phyloP scores from a whole-genome alignment of 2,797 vertebrate genomes.

The Anguilla pacifica region DNA sequence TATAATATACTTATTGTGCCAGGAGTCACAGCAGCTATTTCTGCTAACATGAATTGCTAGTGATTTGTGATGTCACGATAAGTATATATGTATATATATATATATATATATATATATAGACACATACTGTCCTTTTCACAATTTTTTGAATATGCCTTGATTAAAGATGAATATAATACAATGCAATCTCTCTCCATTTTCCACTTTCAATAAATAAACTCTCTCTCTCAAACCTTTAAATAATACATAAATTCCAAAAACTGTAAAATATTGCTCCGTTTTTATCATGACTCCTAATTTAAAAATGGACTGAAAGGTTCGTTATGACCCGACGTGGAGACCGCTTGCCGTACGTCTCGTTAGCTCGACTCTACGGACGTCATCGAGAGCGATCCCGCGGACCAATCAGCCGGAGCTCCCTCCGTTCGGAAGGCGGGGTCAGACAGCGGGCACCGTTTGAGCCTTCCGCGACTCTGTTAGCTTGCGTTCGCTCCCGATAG shows the following conservation, averaged over 20 bases:
- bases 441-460: not conserved
- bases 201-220: not conserved
- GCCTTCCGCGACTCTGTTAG: not conserved
- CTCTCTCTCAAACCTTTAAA: not conserved
- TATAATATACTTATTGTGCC: constrained; percentile 13
- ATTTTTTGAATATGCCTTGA: too few relatives aligned
- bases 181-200: too few relatives aligned
- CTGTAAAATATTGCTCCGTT: not conserved
- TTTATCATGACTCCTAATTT: not conserved
- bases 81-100: too few relatives aligned
- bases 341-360: not conserved
- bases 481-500: not conserved
- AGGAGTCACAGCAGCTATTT: constrained; percentile 11
- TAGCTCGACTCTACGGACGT: not conserved
- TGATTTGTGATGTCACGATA: too few relatives aligned
- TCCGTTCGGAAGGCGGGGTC: not conserved
- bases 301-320: not conserved
- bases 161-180: too few relatives aligned
- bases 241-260: not conserved
- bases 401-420: not conserved
- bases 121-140: too few relatives aligned
- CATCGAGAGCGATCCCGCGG: not conserved
- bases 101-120: too few relatives aligned
- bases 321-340: not conserved
- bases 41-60: not conserved